Conservation (phyloP, 2,797 vertebrate genomes). For the Clarias platycephalus region DNA sequence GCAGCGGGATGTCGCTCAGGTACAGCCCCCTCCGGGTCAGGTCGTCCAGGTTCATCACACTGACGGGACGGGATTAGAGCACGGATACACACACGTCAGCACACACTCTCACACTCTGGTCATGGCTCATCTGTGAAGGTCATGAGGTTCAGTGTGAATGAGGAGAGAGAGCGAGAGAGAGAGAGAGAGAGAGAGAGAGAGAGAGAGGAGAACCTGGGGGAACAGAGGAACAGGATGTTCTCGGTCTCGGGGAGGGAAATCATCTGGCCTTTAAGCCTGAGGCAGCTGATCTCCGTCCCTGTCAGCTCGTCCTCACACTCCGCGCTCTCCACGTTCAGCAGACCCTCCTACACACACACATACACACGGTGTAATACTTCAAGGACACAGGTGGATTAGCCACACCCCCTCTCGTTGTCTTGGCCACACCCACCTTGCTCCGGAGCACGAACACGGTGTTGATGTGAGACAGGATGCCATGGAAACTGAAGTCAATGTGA, state of each 20-base stretch:
- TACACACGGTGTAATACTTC: neutral
- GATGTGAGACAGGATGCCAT: slow-evolving; percentile 98
- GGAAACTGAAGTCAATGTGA: slow-evolving; percentile 97
- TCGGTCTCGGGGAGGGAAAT: slow-evolving; percentile 98
- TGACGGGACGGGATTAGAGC: slow-evolving; percentile 54
- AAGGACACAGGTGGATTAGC: neutral
- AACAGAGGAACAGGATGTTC: slow-evolving; percentile 97
- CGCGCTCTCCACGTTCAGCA: slow-evolving; percentile 92
- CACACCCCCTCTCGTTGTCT: neutral
- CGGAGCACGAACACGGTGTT: slow-evolving; percentile 97
- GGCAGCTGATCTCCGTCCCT: slow-evolving; percentile 94
- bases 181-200: neutral
- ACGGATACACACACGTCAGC: neutral
- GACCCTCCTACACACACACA: slow-evolving; percentile 81
- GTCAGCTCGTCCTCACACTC: slow-evolving; percentile 96
- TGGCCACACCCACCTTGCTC: slow-evolving; percentile 86
- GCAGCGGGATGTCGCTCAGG: slow-evolving; percentile 95
- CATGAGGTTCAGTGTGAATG: neutral
- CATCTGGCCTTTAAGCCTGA: slow-evolving; percentile 98
- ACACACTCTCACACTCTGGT: neutral
- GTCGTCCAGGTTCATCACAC: slow-evolving; percentile 98
- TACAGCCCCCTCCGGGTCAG: slow-evolving; percentile 93
- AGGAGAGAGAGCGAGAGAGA: neutral
- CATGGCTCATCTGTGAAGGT: neutral
- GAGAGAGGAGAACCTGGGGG: slow-evolving; percentile 83